Percentiles rank a stretch among this genome's conserved stretches.
phyloP scores from a whole-genome alignment of 2,113 vertebrate species.

The Mustela lutreola region DNA sequence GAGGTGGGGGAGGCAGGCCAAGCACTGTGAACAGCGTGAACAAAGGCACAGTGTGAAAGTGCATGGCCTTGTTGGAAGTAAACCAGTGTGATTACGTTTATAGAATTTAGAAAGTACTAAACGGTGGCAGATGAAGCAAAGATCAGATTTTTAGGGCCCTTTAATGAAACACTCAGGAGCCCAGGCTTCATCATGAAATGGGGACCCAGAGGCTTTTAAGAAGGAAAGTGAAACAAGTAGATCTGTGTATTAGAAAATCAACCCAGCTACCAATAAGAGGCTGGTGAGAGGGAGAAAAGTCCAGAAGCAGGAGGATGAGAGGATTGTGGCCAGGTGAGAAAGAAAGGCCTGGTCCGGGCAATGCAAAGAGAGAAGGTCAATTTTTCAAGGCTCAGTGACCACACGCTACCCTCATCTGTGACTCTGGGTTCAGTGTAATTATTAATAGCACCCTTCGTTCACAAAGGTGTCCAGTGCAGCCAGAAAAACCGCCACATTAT shows the following conservation, averaged over 20 bases:
- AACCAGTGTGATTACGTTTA: rapidly evolving
- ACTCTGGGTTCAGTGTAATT: not conserved
- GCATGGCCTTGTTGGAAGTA: rapidly evolving
- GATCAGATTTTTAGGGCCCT: not conserved
- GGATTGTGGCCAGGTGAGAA: not conserved
- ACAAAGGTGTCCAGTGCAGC: no score
- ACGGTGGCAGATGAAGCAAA: not conserved
- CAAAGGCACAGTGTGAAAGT: not conserved
- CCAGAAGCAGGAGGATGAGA: not conserved
- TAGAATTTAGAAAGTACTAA: not conserved
- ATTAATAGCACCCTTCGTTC: not conserved
- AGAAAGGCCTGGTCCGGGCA: not conserved
- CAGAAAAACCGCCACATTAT: not conserved
- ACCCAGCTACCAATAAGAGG: not conserved
- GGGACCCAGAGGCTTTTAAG: not conserved
- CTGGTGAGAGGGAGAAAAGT: not conserved
- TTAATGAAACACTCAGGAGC: not conserved
- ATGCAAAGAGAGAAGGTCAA: no score
- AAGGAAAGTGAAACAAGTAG: not conserved
- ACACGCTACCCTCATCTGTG: rapidly evolving
- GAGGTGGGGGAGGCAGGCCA: not conserved
- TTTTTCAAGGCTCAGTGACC: rapidly evolving
- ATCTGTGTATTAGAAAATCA: not conserved
- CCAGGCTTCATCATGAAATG: not conserved
- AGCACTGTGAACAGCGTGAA: rapidly evolving